phyloP scores from a whole-genome alignment of 2,797 vertebrate species.

The Propithecus perrieri region DNA sequence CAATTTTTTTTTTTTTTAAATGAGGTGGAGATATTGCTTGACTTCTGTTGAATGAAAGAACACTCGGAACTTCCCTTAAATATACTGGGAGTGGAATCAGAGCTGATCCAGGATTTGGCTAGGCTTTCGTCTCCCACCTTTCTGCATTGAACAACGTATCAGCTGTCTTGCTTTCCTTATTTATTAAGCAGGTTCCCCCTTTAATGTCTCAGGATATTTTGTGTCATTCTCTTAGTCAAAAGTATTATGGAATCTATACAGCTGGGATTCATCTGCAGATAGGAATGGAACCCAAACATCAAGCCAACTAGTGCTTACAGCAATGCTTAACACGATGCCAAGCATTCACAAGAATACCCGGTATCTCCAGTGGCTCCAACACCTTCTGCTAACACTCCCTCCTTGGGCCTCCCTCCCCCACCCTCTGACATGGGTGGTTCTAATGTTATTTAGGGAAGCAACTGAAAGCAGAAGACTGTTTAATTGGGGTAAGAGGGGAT shows the following conservation, averaged over 20 bases:
- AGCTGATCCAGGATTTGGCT: not conserved
- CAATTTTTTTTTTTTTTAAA: not conserved
- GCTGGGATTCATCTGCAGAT: not conserved
- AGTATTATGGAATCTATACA: not conserved
- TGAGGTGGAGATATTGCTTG: not conserved
- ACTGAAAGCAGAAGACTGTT: slow-evolving; percentile 5
- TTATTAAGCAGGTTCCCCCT: not conserved
- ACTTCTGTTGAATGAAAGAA: not conserved
- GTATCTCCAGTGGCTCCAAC: not conserved
- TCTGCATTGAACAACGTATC: not conserved
- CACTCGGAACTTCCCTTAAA: not conserved
- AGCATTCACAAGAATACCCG: not conserved
- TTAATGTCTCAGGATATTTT: not conserved
- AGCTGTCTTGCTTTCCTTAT: not conserved
- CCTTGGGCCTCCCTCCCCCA: not conserved
- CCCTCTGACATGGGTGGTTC: not conserved
- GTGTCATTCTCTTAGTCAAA: not conserved
- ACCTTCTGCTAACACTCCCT: not conserved
- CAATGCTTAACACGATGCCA: not conserved
- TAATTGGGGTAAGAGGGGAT: not conserved
- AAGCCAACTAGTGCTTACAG: not conserved
- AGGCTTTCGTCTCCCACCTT: not conserved
- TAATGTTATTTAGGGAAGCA: slow-evolving; percentile 5
- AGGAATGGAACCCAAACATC: not conserved
- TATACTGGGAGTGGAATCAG: not conserved